Conservation (phyloP, 2,888 invertebrate species). For the Agonopterix subpropinquella region DNA sequence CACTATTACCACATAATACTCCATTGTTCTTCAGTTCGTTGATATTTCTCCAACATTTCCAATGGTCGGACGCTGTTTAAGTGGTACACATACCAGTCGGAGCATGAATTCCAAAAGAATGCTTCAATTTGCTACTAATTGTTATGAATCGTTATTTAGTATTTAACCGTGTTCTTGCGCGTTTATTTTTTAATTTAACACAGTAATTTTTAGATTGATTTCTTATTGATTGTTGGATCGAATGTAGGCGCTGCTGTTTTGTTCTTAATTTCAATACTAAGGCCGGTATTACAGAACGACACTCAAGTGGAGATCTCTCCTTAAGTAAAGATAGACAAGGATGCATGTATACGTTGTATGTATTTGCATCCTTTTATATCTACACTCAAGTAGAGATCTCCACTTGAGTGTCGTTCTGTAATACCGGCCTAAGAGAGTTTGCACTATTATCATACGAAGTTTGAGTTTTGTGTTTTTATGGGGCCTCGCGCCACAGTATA, state of each 20-base stretch:
- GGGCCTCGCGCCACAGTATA: too few species aligned
- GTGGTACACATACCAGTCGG: conserved; percentile 61
- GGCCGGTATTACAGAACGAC: too few species aligned
- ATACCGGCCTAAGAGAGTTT: too few species aligned
- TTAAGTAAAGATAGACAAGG: too few species aligned
- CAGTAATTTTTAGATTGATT: too few species aligned
- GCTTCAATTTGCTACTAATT: conserved; percentile 49
- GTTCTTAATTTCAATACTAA: not conserved
- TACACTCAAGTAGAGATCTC: too few species aligned
- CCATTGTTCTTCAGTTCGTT: conserved; percentile 69
- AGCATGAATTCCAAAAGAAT: conserved; percentile 52
- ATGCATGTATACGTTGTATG: too few species aligned
- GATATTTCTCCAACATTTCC: conserved; percentile 67
- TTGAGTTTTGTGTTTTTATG: too few species aligned
- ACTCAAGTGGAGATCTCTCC: too few species aligned
- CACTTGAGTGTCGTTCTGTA: too few species aligned
- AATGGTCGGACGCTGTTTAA: conserved; percentile 59
- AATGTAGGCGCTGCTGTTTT: not conserved
- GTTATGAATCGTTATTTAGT: conserved; percentile 28
- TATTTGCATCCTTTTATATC: too few species aligned
- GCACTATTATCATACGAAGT: too few species aligned
- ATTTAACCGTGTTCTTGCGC: not conserved
- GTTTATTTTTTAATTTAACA: not conserved
- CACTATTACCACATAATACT: conserved; percentile 75
- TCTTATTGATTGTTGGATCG: not conserved